A percentile compares a stretch with the other conserved stretches of the same genome.
phyloP scores from a whole-genome alignment of 2,888 invertebrate species.

The Flexamia atlantica region DNA sequence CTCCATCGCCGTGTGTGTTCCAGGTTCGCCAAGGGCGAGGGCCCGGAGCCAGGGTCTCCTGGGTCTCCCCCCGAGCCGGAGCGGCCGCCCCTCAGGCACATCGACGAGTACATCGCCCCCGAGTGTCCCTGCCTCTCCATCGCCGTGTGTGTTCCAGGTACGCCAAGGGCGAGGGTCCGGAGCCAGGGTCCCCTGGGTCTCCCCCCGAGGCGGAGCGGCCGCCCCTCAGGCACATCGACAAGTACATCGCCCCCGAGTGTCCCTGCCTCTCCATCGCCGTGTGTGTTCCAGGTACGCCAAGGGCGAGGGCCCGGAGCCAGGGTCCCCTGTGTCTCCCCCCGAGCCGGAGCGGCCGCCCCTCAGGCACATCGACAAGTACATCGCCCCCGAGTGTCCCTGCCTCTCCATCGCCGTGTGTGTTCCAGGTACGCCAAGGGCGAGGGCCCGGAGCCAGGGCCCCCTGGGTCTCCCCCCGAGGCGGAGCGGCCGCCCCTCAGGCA shows the following conservation, averaged over 20 bases:
- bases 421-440: constrained; percentile 74
- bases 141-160: constrained; percentile 76
- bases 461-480: constrained; percentile 84
- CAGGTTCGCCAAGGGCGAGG: constrained; percentile 63
- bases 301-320: constrained; percentile 61
- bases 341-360: constrained; percentile 91
- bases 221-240: constrained; percentile 91
- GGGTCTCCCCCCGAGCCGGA: constrained; percentile 88
- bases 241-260: constrained; percentile 91
- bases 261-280: constrained; percentile 91
- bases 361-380: constrained; percentile 91
- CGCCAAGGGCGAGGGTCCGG: constrained; percentile 64
- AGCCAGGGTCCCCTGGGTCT: constrained; percentile 76
- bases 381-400: constrained; percentile 92
- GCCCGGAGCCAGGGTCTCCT: constrained; percentile 69
- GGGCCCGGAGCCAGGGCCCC: constrained; percentile 64
- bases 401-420: constrained; percentile 89
- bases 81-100: constrained; percentile 89
- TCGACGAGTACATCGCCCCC: constrained; percentile 92
- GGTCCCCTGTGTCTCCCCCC: constrained; percentile 79
- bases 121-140: constrained; percentile 93
- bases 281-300: constrained; percentile 58
- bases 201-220: constrained; percentile 90
- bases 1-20: constrained; percentile 40
- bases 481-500: constrained; percentile 91